Base-by-base conservation (phyloP, 2,113 vertebrate genomes). In the Castor canadensis region DNA sequence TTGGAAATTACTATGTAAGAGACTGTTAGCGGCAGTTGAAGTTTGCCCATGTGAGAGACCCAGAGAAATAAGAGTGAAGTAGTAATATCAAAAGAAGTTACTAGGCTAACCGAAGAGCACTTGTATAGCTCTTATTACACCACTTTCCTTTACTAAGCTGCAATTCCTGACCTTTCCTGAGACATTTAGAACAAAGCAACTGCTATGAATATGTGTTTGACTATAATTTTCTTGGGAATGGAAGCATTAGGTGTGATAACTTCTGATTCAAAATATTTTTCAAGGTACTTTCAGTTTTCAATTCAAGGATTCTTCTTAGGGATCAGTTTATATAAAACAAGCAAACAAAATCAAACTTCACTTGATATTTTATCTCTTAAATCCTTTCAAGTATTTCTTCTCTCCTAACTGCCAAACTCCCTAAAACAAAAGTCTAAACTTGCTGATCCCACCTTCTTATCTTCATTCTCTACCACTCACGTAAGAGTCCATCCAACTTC, bases 71-170 rank as follows among this genome's bases (percentile, higher is more conserved):
- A 79, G 66, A 72, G 49, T 22, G 38, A 81, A 28, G 11, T 0
- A 8, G 45, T 35, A 38, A 67, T 45, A 54, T 88, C 10, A 38
- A 75, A 56, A 38, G 28, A 28, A 20, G 5, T 9, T 24, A 20
- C 22, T 2, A 8, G 30, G 15, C 11, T 30, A n/a, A 15, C 1
- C 77, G 67, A 19, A 22, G 60, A 56, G 8, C 22, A 16, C 16
- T 62, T 0, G 1, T 3, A 24, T 5, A 2, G 9, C 1, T 19
- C 43, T 80, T 40, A 13, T 32, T 19, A 26, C 5, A n/a, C 12
- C 35, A 20, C 0, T n/a, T 16, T 62, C 1, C 7, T 26, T 45
- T 4, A 77, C 22, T 72, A 30, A 22, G 9, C n/a, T 24, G 11
- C 56, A 26, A 12, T 47, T 32, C 52, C 16, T 40, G n/a, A n/a